Conservation (phyloP, 92 coral and sea anemone species). For the Anthopleura xanthogrammica region DNA sequence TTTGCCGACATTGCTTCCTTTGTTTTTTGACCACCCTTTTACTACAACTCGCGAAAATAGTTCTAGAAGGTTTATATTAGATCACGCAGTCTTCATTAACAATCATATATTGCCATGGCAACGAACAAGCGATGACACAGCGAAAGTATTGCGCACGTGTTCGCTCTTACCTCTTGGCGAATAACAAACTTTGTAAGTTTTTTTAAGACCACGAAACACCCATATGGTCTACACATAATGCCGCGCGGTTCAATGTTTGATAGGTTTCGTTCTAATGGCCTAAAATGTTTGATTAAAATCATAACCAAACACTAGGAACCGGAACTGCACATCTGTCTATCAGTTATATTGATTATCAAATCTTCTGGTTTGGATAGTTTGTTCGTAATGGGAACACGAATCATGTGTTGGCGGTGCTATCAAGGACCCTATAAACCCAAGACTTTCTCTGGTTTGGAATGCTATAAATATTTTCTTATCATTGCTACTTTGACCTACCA, state of each 20-base stretch:
- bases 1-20: not conserved
- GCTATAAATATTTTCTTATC: not conserved
- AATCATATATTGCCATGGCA: not conserved
- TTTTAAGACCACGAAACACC: not conserved
- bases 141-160: not conserved
- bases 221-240: not conserved
- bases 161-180: not conserved
- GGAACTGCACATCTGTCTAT: constrained; percentile 12
- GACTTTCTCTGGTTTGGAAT: too few relatives aligned
- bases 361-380: not conserved
- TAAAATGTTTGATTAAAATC: not conserved
- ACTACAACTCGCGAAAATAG: not conserved
- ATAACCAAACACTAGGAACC: constrained; percentile 3
- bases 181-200: too few relatives aligned
- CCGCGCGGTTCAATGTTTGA: not conserved
- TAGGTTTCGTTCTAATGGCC: not conserved
- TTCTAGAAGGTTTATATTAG: not conserved
- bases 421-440: too few relatives aligned
- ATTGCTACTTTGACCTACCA: not conserved
- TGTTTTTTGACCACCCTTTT: not conserved
- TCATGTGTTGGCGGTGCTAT: not conserved
- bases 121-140: not conserved
- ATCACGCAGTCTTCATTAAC: too few relatives aligned
- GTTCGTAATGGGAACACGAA: not conserved
- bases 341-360: not conserved